These are phyloP conservation scores for Pseudonaja textilis DNA, from an alignment of 2,113 vertebrate species.

Conservation along the genomic window DNA sequence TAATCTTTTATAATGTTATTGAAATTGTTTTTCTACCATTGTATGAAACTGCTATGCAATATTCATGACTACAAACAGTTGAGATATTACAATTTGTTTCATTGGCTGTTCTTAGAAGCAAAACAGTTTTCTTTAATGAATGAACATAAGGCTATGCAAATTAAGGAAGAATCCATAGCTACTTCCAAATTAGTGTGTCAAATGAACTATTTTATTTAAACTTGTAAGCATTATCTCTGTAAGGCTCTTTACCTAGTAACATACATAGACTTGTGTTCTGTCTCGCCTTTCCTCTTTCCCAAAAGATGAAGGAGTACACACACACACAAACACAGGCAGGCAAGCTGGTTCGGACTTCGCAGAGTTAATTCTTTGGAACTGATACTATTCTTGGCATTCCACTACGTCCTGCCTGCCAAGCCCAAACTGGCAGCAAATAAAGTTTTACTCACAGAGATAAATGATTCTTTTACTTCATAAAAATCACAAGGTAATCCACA, in stretches of 20 bases:
- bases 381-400: no score
- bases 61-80: conserved; percentile 1
- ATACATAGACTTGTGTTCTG: not conserved
- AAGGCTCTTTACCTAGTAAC: not conserved
- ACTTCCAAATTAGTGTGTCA: conserved; percentile 32
- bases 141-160: conserved; percentile 8
- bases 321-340: no score
- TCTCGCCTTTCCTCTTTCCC: no score
- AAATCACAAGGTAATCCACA: no score
- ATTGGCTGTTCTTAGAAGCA: not conserved
- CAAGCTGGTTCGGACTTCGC: no score
- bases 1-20: not conserved
- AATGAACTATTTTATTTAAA: conserved; percentile 36
- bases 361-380: no score
- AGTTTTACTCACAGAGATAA: no score
- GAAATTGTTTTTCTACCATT: not conserved
- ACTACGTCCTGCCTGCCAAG: no score
- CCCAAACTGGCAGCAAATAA: no score
- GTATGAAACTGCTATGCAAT: not conserved
- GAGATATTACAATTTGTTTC: not conserved
- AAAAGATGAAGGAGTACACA: no score
- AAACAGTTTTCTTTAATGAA: not conserved
- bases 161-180: conserved; percentile 19
- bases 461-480: no score
- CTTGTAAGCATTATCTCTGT: not conserved